Base-by-base conservation (phyloP, 2,888 invertebrate genomes). In the Chrysina gloriosa region DNA sequence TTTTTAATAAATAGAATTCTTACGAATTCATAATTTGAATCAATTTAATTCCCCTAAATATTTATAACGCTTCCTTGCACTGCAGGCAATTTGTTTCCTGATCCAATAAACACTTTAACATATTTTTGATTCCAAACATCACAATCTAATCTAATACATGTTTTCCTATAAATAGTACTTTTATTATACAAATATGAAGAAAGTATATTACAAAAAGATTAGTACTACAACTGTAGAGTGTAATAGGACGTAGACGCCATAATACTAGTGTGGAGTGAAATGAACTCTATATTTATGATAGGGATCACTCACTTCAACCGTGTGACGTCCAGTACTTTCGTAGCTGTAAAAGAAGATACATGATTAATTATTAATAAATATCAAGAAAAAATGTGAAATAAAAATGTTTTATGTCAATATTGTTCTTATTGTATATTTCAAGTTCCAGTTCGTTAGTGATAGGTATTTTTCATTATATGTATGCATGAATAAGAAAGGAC, bases 301-400 rank as follows among this genome's bases (percentile, higher is more conserved):
- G 2, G 64, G 64, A 21, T 64, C 64, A 14, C 7, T 50, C 14
- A 64, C 64, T 11, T 64, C 50, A 21, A 64, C 64, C 9, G 36
- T 34, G 36, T 64, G 64, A 5, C 16, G 36, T n/a, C 36, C 50
- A 2, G 31, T 50, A 14, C 64, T 64, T 23, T 34, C 64, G 25
- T 64, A 64, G 19, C 64, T 64, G 9, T 16, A 63, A 63, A 36
- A 36, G 11, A 52, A n/a, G n/a, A n/a, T n/a, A n/a, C n/a, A n/a
- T n/a, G n/a, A n/a, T n/a, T n/a, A n/a, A n/a, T 6, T 6, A 36
- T 36, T 36, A 36, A 11, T 36, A 36, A 36, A 36, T 2, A n/a
- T n/a, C n/a, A 36, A 36, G 2, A 36, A 6, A 36, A n/a, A 36
- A 2, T 36, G n/a, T n/a, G 36, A 36, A 9, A 2, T 2, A 36